Conservation (phyloP, 2,888 invertebrate species). For the Onchidella celtica region DNA sequence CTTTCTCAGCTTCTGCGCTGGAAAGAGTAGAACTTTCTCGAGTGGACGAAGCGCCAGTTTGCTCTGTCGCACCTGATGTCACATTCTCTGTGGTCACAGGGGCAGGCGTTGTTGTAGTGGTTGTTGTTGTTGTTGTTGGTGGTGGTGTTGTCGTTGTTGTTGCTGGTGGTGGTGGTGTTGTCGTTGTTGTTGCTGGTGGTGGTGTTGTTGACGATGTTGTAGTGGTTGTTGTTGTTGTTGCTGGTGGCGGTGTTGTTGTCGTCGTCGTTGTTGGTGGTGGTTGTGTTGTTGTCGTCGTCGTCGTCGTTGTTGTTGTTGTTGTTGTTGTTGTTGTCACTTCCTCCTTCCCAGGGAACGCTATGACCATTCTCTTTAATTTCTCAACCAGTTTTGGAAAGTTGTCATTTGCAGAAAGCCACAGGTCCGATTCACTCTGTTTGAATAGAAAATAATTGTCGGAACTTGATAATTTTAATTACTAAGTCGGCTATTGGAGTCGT, state of each 20-base stretch:
- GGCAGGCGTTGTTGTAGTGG: neutral
- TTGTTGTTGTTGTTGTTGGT: neutral
- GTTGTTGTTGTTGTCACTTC: neutral
- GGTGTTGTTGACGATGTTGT: neutral
- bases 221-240: neutral
- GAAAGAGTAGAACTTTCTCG: too few species aligned
- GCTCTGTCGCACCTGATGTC: neutral
- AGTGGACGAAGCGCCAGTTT: too few species aligned
- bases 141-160: neutral
- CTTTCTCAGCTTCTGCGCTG: too few species aligned
- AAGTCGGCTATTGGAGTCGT: too few species aligned
- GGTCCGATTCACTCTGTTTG: conserved; percentile 7
- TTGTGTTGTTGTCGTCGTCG: neutral
- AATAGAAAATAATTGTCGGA: too few species aligned
- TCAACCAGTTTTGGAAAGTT: neutral
- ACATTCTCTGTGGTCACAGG: neutral
- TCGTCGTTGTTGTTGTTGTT: neutral
- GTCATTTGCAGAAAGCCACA: conserved; percentile 14
- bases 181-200: neutral
- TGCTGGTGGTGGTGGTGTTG: neutral
- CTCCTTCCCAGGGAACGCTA: neutral
- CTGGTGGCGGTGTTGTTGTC: neutral
- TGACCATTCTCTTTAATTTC: neutral
- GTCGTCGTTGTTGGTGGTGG: too few species aligned
- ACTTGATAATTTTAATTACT: too few species aligned